phyloP scores from a whole-genome alignment of 1,140 invertebrate genomes.

The Drosophila prosaltans region DNA sequence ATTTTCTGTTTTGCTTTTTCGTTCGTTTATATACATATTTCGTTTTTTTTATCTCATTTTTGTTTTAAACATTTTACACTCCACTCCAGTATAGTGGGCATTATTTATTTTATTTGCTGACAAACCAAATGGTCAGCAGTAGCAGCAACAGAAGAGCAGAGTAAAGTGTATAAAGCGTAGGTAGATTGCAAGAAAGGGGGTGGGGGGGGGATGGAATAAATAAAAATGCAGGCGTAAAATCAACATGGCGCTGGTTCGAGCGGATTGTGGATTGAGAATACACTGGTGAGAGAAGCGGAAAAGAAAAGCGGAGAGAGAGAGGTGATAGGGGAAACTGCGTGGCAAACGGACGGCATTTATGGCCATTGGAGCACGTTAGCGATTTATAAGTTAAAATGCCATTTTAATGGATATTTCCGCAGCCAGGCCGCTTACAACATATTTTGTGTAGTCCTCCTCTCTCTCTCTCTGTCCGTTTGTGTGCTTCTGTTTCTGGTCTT shows the following conservation, averaged over 20 bases:
- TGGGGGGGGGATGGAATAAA: conserved; percentile 48
- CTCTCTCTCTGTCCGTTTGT: neutral
- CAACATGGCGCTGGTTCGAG: conserved; percentile 14
- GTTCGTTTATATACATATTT: neutral
- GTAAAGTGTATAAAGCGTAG: neutral
- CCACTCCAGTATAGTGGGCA: conserved; percentile 27
- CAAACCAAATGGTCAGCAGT: conserved; percentile 65
- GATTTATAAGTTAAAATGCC: conserved; percentile 81
- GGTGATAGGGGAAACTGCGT: neutral
- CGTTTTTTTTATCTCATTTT: neutral
- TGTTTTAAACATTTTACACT: conserved; percentile 56
- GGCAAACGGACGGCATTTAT: conserved; percentile 17
- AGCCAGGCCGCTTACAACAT: conserved; percentile 65
- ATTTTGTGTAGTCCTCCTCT: conserved; percentile 52
- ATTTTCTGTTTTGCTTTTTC: conserved; percentile 18
- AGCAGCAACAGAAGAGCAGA: conserved; percentile 6
- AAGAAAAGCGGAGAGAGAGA: neutral
- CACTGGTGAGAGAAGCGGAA: neutral
- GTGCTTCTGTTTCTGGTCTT: conserved; percentile 46
- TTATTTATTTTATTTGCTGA: conserved; percentile 59
- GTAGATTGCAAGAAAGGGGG: neutral
- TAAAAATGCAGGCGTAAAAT: conserved; percentile 46
- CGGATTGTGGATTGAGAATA: conserved; percentile 8
- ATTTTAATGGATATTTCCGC: conserved; percentile 81
- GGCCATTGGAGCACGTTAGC: conserved; percentile 43